Evolutionary conservation across 92 coral and sea anemone genomes (phyloP).

Genomic region (Parazoanthus atlanticus): DNA sequence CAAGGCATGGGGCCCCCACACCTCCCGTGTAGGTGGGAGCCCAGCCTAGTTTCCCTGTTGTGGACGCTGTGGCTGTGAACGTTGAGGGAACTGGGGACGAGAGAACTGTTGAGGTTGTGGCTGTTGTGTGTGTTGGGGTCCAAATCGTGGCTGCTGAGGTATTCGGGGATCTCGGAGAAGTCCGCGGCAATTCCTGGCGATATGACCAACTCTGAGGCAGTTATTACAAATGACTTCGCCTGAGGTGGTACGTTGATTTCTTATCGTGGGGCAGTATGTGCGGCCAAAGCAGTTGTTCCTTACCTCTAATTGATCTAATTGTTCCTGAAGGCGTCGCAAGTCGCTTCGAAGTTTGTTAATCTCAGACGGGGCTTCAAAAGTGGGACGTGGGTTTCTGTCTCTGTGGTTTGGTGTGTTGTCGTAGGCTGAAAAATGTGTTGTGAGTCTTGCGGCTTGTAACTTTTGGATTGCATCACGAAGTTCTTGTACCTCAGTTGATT

Average conservation of each 20-base stretch:
- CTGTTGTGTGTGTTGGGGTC: not conserved
- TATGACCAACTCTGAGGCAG: not conserved
- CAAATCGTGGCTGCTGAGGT: not conserved
- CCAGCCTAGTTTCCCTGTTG: too few relatives aligned
- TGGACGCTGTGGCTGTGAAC: too few relatives aligned
- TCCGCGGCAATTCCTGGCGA: not conserved
- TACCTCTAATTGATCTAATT: not conserved
- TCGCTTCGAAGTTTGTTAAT: not conserved
- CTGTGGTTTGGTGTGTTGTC: not conserved
- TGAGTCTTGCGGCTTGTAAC: not conserved
- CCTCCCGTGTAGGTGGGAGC: too few relatives aligned
- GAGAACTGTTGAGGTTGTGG: not conserved
- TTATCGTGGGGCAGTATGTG: not conserved
- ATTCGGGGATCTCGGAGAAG: not conserved
- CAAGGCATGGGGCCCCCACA: too few relatives aligned
- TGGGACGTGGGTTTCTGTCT: not conserved
- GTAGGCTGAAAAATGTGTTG: not conserved
- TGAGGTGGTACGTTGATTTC: not conserved
- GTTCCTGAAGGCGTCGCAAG: conserved; percentile 4
- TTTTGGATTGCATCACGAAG: not conserved
- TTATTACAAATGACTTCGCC: conserved; percentile 1
- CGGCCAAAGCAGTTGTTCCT: not conserved
- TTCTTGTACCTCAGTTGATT: conserved; percentile 3
- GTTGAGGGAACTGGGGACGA: too few relatives aligned
- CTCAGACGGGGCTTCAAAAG: conserved; percentile 7